Base-by-base conservation (phyloP, 2,888 invertebrate genomes). In the Amiota communis region DNA sequence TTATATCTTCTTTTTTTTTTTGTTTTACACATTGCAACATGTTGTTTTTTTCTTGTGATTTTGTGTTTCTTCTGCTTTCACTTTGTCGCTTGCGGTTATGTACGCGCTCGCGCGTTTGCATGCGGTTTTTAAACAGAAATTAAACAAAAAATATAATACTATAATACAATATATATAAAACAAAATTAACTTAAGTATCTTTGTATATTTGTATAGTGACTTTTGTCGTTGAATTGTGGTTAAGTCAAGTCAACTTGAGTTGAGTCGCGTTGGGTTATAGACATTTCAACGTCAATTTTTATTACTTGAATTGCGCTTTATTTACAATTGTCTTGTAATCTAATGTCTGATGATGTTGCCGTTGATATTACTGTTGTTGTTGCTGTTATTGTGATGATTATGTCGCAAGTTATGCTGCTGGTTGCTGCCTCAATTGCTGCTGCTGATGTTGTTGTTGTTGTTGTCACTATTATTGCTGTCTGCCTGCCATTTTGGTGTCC, bases 271-370 rank as follows among this genome's bases (percentile, higher is more conserved):
- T 36, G 36, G 6, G 36, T 36, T 36, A 23, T 3, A 23, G 23
- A 23, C 23, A 23, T 23, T 23, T 23, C 23, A 51, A 51, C n/a
- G 51, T 53, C 53, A 12, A 59, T 59, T 59, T 59, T 59, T 59
- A 11, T 36, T 4, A 36, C 10, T 9, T 20, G 59, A 12, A 51
- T 51, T 51, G 53, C 59, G 10, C 83, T 83, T 84, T 82, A 84
- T 83, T 82, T 74, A 82, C 84, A 83, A 82, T 84, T 83, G 84
- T 84, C 77, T 68, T 47, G 15, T 17, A n/a, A 12, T 59, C 20
- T 46, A 17, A 23, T 13, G 17, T 17, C 59, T 20, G 59, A 20
- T 59, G 79, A 71, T 74, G 71, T 47, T 36, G 49, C 15, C 17
- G 72, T 64, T 73, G 56, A 49, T 36, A 59, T 11, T 56, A 63